A percentile compares a stretch with the other conserved stretches of the same genome.
Evolutionary conservation across 2,888 invertebrate genomes (phyloP).

Genomic region (Cephonodes hylas): DNA sequence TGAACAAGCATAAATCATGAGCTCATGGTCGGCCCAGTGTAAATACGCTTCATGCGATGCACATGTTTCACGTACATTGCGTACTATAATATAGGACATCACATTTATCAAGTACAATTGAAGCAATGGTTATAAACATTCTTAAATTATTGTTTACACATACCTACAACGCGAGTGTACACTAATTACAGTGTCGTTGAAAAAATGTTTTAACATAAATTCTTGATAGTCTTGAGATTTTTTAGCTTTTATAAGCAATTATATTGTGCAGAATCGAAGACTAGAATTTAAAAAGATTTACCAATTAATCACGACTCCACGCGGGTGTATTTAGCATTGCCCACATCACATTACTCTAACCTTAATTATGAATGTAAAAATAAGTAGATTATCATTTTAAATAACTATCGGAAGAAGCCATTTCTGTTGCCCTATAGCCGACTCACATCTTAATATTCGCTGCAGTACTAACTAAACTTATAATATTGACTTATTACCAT

Average conservation of each 20-base stretch:
- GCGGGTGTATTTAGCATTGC: no score
- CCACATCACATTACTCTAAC: background rate
- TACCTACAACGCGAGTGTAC: background rate
- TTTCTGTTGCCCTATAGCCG: background rate
- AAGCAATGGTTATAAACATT: background rate
- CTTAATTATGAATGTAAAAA: conserved; percentile 10
- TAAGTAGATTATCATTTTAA: conserved; percentile 19
- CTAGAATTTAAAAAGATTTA: background rate
- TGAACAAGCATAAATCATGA: conserved; percentile 14
- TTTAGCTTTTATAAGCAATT: background rate
- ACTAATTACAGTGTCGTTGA: background rate
- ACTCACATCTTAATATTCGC: background rate
- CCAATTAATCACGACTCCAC: background rate
- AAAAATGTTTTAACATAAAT: background rate
- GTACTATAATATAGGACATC: background rate
- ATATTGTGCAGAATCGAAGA: background rate
- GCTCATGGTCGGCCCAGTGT: background rate
- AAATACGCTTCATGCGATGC: background rate
- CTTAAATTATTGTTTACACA: background rate
- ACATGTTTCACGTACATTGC: background rate
- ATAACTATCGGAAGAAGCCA: conserved; percentile 5
- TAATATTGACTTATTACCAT: conserved; percentile 67
- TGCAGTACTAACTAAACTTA: conserved; percentile 36
- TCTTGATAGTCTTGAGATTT: background rate
- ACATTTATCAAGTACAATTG: background rate